Conservation (phyloP, 2,797 vertebrate species). For the Phrynocephalus guinanensis region DNA sequence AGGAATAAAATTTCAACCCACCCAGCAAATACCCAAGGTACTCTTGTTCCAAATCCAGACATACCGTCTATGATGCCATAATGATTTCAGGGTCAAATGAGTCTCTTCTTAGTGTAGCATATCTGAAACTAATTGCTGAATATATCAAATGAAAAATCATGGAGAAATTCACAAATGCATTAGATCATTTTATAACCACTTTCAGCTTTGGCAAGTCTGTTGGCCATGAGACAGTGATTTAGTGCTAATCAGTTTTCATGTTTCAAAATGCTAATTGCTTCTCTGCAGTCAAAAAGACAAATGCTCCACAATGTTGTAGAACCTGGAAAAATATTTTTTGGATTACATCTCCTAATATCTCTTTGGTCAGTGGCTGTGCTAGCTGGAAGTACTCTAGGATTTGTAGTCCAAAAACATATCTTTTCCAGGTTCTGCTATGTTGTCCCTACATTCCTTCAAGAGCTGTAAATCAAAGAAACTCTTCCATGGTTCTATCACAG, state of each 20-base stretch:
- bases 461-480: not conserved
- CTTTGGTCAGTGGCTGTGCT: too few relatives aligned
- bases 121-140: conserved; percentile 4
- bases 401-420: too few relatives aligned
- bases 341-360: too few relatives aligned
- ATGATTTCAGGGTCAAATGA: not conserved
- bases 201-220: not conserved
- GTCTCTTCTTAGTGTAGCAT: conserved; percentile 11
- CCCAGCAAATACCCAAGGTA: not conserved
- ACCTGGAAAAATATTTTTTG: too few relatives aligned
- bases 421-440: not conserved
- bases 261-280: conserved; percentile 30
- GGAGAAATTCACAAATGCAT: not conserved
- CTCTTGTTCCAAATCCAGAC: not conserved
- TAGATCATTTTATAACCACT: not conserved
- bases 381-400: too few relatives aligned
- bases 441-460: not conserved
- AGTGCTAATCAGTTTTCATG: conserved; percentile 20
- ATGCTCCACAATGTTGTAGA: not conserved
- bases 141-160: not conserved
- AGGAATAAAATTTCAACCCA: not conserved
- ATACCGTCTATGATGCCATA: not conserved
- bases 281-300: not conserved
- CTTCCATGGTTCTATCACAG: not conserved
- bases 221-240: not conserved